Evolutionary conservation across 2,888 invertebrate genomes (phyloP), one percentile per base, ranked within the genome.

Genomic region (Metalampra italica): DNA sequence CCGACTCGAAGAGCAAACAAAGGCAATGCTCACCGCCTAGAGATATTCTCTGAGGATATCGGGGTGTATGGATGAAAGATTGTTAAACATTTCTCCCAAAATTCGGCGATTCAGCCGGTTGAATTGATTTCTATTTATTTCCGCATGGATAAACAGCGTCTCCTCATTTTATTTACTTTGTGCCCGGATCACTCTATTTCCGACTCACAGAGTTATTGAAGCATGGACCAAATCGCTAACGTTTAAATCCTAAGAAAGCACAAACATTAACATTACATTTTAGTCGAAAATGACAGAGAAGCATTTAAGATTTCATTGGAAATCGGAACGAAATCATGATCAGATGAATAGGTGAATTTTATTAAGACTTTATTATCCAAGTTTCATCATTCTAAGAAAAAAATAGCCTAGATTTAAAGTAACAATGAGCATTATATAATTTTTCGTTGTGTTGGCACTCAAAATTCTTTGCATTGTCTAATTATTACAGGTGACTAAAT

Each of bases 1-100:
- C 76, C 69, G 71, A 74, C 73, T 78, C 67, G 60, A 64, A 71
- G 67, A 62, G 77, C 78, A 87, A 87, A 87, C 83, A 87, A 75
- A 77, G 71, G 75, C 82, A 81, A 68, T 68, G 64, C 62, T 54
- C 60, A 55, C 60, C 51, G 60, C 55, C 57, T 48, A 49, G 53
- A 54, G 55, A 58, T 55, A 57, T 52, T 51, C 54, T 56, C 53
- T 14, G 46, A 47, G 53, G 54, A 55, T 52, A 54, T 52, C 55
- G 49, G 49, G 49, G 48, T 54, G 50, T 41, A 47, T 44, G 47
- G 44, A 44, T 50, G 47, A 41, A 50, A 50, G 50, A 55, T 43
- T 45, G 45, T 34, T 51, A 46, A 48, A 46, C 49, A 51, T 49
- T 51, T 22, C 41, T 42, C 43, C 36, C 38, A 39, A 43, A 44